phyloP scores from a whole-genome alignment of 2,113 vertebrate species.

The Pseudorhombus dupliciocellatus region DNA sequence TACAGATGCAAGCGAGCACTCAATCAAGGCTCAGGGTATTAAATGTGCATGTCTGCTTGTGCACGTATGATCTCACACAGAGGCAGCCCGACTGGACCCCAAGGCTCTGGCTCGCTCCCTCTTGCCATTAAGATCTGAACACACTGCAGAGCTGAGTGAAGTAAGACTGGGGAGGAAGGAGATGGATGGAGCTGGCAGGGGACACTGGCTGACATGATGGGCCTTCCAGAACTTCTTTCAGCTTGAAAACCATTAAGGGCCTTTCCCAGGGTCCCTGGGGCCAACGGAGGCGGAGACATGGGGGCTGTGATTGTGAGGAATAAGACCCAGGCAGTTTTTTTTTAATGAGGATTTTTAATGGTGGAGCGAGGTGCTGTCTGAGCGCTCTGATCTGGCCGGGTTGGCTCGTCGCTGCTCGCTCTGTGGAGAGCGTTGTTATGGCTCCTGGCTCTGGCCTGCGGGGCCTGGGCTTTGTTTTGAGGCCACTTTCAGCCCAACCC shows the following conservation, averaged over 20 bases:
- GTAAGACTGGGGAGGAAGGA: slow-evolving; percentile 23
- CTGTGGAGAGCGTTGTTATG: slow-evolving; percentile 53
- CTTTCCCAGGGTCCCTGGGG: slow-evolving; percentile 64
- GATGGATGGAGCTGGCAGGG: slow-evolving; percentile 53
- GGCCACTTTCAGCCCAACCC: slow-evolving; percentile 48
- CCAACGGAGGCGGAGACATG: slow-evolving; percentile 48
- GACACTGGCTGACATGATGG: slow-evolving; percentile 52
- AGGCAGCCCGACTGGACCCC: slow-evolving; percentile 18
- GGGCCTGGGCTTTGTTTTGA: slow-evolving; percentile 59
- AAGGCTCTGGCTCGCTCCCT: slow-evolving; percentile 22
- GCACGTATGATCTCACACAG: slow-evolving; percentile 38
- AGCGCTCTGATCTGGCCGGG: slow-evolving; percentile 48
- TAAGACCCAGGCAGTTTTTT: slow-evolving; percentile 40
- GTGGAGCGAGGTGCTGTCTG: slow-evolving; percentile 53
- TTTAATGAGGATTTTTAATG: slow-evolving; percentile 71
- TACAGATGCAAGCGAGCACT: slow-evolving; percentile 21
- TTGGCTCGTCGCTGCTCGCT: slow-evolving; percentile 38
- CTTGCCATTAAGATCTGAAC: slow-evolving; percentile 31
- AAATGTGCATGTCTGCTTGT: slow-evolving; percentile 1
- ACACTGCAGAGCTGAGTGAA: slow-evolving; percentile 9
- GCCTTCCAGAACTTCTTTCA: slow-evolving; percentile 59
- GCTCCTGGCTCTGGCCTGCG: slow-evolving; percentile 42
- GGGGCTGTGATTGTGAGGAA: slow-evolving; percentile 54
- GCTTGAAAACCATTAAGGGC: slow-evolving; percentile 58
- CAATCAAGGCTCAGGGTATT: slow-evolving; percentile 6